Conservation (phyloP, 2,888 invertebrate species). For the Chaitophorus viminalis region DNA sequence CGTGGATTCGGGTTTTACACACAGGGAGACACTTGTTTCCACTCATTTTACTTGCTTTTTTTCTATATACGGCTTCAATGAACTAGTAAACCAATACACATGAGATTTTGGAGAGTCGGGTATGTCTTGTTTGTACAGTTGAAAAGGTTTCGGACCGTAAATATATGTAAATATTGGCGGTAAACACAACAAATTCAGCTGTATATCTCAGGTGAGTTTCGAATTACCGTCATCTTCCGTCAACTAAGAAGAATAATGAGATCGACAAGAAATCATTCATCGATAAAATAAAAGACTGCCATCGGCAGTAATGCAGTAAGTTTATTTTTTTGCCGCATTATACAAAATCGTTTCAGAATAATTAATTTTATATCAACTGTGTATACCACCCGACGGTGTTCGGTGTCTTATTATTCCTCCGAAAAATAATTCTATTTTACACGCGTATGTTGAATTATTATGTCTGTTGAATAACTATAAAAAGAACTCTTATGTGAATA, state of each 20-base stretch:
- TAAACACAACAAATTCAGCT: constrained; percentile 33
- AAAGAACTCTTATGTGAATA: neutral
- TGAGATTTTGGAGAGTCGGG: constrained; percentile 28
- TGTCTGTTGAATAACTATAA: neutral
- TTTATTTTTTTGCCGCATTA: constrained; percentile 11
- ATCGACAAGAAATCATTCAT: constrained; percentile 38
- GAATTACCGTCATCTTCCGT: constrained; percentile 44
- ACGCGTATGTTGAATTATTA: neutral
- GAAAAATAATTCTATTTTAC: neutral
- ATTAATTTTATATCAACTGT: constrained; percentile 11
- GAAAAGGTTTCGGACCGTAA: constrained; percentile 49
- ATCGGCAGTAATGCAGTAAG: neutral
- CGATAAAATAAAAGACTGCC: constrained; percentile 23
- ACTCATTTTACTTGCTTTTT: constrained; percentile 52
- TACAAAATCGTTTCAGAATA: neutral
- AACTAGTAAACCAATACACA: constrained; percentile 54
- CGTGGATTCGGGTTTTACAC: constrained; percentile 17
- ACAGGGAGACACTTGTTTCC: constrained; percentile 51
- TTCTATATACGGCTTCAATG: constrained; percentile 27
- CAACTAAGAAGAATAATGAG: neutral
- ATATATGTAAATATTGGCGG: constrained; percentile 61
- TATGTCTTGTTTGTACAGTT: constrained; percentile 47
- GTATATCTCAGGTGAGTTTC: constrained; percentile 49
- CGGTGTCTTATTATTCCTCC: neutral
- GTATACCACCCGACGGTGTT: neutral